These are phyloP conservation scores for Oligia strigilis DNA, from an alignment of 2,888 invertebrate species.

Conservation along the genomic window DNA sequence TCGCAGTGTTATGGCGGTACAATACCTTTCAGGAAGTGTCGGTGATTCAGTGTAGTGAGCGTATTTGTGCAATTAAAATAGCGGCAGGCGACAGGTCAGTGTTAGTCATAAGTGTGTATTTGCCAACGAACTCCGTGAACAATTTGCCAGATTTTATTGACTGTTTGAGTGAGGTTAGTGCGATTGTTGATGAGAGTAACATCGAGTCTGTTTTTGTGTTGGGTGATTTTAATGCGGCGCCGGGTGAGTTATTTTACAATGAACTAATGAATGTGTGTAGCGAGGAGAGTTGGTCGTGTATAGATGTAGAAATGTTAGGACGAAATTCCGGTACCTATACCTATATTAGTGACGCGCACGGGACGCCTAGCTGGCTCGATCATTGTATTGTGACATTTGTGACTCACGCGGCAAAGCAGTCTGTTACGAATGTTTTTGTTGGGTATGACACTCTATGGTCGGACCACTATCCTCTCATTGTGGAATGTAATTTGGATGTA, in stretches of 20 bases:
- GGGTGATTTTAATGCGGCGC: background rate
- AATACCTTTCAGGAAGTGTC: no score
- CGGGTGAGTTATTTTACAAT: background rate
- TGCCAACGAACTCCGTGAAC: background rate
- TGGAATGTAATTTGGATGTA: background rate
- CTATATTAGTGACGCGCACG: background rate
- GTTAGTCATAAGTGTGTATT: background rate
- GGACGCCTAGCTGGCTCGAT: background rate
- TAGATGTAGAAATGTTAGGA: background rate
- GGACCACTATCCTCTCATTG: background rate
- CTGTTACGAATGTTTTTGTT: background rate
- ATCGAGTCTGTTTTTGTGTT: background rate
- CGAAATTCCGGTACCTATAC: background rate
- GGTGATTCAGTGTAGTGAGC: no score
- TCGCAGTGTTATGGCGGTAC: no score
- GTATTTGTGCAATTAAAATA: no score
- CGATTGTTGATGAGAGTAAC: background rate
- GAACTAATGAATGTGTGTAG: background rate
- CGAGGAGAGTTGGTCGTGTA: constrained; percentile 1
- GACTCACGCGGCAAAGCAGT: background rate
- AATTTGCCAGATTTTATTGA: background rate
- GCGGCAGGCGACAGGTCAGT: no score
- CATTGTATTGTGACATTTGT: no score
- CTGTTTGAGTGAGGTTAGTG: background rate
- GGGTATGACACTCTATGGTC: background rate